Evolutionary conservation across 2,888 invertebrate species (phyloP).

Genomic region (Dusona sp.): DNA sequence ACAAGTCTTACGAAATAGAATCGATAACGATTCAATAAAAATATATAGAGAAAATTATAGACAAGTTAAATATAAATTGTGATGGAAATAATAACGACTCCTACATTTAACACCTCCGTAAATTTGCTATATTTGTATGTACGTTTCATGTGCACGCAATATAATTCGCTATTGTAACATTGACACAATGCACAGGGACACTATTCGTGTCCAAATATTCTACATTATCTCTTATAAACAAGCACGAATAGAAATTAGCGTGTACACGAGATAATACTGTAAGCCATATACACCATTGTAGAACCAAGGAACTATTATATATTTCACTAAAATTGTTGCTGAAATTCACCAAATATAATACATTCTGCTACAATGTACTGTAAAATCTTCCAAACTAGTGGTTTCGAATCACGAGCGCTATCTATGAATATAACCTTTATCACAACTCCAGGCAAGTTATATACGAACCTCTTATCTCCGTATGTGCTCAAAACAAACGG

Average conservation of each 20-base stretch:
- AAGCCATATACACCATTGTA: not conserved
- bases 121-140: conserved; percentile 9
- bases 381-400: conserved; percentile 20
- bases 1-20: not conserved
- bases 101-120: not conserved
- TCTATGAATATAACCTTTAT: conserved; percentile 22
- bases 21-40: not conserved
- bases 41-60: not conserved
- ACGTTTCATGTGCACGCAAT: conserved; percentile 9
- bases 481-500: conserved; percentile 2
- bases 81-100: not conserved
- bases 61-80: not conserved
- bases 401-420: conserved; percentile 4
- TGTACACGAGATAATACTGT: conserved; percentile 14
- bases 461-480: conserved; percentile 1
- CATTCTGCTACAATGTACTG: conserved; percentile 1
- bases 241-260: conserved; percentile 11
- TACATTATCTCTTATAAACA: conserved; percentile 26
- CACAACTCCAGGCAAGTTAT: conserved; percentile 2
- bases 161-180: conserved; percentile 21
- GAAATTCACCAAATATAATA: conserved; percentile 12
- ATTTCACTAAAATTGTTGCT: conserved; percentile 7
- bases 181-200: conserved; percentile 12
- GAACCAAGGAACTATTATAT: not conserved
- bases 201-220: conserved; percentile 7